A percentile compares a stretch with the other conserved stretches of the same genome.
Evolutionary conservation across 2,888 invertebrate species (phyloP).

Genomic region (Apodemia zela): DNA sequence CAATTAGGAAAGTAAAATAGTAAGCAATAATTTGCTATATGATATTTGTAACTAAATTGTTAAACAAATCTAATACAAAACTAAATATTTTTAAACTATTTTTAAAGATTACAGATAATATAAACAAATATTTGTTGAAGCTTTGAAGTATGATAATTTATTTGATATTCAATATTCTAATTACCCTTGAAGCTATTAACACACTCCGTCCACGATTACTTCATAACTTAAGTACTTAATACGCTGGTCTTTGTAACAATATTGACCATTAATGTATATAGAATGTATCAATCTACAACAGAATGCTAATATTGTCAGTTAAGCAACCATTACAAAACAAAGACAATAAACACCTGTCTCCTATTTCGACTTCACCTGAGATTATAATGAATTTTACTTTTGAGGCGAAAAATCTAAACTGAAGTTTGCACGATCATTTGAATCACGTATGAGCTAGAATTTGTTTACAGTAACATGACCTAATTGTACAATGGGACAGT

Average conservation of each 20-base stretch:
- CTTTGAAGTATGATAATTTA: background rate
- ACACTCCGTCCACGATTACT: constrained; percentile 70
- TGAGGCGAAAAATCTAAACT: background rate
- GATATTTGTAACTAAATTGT: background rate
- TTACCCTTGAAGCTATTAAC: constrained; percentile 41
- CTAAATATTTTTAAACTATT: background rate
- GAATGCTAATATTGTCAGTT: background rate
- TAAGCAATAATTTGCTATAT: constrained; percentile 13
- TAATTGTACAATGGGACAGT: background rate
- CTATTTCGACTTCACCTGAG: background rate
- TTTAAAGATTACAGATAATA: constrained; percentile 9
- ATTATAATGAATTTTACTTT: background rate
- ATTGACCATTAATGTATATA: constrained; percentile 19
- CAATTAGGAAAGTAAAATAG: background rate
- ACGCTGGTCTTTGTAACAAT: constrained; percentile 49
- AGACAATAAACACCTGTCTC: background rate
- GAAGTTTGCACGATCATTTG: background rate
- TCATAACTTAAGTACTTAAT: constrained; percentile 74
- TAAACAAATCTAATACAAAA: background rate
- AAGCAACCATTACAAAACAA: background rate
- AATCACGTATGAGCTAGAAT: background rate
- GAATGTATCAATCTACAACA: background rate
- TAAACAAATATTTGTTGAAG: background rate
- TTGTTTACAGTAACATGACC: background rate
- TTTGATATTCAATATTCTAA: constrained; percentile 15